phyloP scores from a whole-genome alignment of 2,797 vertebrate genomes.

The Ctenopoma kingsleyae region DNA sequence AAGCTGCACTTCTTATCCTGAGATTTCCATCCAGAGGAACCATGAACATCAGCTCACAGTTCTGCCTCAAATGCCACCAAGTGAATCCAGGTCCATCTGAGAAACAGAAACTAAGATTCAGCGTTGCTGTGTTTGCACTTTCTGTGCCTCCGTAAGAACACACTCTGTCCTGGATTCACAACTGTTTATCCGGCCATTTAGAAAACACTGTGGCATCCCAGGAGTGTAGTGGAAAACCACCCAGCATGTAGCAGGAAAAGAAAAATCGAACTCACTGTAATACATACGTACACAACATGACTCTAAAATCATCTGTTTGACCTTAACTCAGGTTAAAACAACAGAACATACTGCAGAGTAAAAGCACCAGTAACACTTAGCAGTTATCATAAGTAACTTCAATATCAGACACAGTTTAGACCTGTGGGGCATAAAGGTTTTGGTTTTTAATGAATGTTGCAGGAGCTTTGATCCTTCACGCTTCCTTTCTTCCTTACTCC shows the following conservation, averaged over 20 bases:
- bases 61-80: background rate
- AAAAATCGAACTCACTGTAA: too few species aligned
- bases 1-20: background rate
- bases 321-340: slow-evolving; percentile 4
- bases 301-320: background rate
- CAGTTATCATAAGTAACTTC: background rate
- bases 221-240: background rate
- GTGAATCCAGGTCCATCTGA: background rate
- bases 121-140: too few species aligned
- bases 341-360: slow-evolving; percentile 7
- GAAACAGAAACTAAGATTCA: slow-evolving; percentile 6
- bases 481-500: background rate
- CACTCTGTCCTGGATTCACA: too few species aligned
- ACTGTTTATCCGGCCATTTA: too few species aligned
- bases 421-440: background rate
- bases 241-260: background rate
- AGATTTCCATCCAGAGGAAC: slow-evolving; percentile 10
- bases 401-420: background rate
- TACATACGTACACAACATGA: background rate
- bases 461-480: background rate
- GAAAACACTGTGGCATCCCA: background rate
- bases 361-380: slow-evolving; percentile 6
- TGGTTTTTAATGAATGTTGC: slow-evolving; percentile 5
- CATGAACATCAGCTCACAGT: slow-evolving; percentile 2
- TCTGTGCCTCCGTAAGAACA: too few species aligned